Percentiles rank a stretch among this genome's conserved stretches.
phyloP scores from a whole-genome alignment of 35 echinoderm and acorn worm species.

The Heliocidaris tuberculata region DNA sequence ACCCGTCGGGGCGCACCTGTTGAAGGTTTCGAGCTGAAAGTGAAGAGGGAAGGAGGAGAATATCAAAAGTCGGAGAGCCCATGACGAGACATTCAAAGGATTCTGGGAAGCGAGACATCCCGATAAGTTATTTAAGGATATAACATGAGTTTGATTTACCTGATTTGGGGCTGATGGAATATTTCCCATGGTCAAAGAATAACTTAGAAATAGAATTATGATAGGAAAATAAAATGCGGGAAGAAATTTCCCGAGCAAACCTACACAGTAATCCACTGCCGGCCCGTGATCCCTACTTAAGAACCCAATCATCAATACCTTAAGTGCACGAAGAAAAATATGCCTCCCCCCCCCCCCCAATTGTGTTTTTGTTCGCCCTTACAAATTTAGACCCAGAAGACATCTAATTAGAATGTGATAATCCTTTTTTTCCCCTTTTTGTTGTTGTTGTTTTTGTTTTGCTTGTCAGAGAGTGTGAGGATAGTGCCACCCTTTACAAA shows the following conservation, averaged over 20 bases:
- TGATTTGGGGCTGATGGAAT: background rate
- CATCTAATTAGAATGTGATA: too few relatives aligned
- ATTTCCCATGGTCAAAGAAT: background rate
- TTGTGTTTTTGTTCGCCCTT: too few relatives aligned
- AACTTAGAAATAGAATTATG: background rate
- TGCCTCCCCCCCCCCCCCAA: too few relatives aligned
- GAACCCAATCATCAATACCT: too few relatives aligned
- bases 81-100: background rate
- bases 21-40: background rate
- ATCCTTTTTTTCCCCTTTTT: too few relatives aligned
- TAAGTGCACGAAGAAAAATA: too few relatives aligned
- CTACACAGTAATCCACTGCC: too few relatives aligned
- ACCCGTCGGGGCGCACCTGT: background rate
- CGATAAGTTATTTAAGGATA: background rate
- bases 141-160: background rate
- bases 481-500: too few relatives aligned
- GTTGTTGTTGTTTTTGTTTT: too few relatives aligned
- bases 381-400: too few relatives aligned
- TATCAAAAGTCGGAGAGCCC: background rate
- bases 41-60: slow-evolving; percentile 41
- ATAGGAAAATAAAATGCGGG: background rate
- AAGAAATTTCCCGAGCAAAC: background rate
- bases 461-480: too few relatives aligned
- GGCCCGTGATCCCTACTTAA: too few relatives aligned
- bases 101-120: background rate